Base-by-base conservation (phyloP, 2,888 invertebrate species). In the Orthosia gothica region DNA sequence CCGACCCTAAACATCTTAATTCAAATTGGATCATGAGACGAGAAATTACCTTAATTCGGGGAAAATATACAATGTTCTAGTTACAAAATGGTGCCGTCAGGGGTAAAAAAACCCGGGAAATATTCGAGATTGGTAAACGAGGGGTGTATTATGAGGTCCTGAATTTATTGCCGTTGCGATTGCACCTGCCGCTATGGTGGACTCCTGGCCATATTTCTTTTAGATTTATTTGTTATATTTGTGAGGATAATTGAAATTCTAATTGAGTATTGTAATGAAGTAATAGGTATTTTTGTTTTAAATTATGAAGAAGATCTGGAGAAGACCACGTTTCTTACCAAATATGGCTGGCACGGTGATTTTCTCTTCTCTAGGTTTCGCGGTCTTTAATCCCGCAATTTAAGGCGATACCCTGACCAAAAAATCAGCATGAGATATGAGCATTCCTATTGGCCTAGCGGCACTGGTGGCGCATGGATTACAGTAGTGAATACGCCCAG, bases 21-120 rank as follows among this genome's bases (percentile, higher is more conserved):
- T 89, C 86, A 88, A 86, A 88, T 86, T 85, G 88, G 88, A 89
- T 88, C 87, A 88, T 83, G 83, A 81, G 82, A 87, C 84, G 87
- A 85, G 83, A 87, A 89, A 88, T 86, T 87, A 88, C 87, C 85
- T 83, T 88, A 87, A 88, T 88, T 88, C 81, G 80, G 78, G 78
- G 82, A 88, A 88, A 87, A 87, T 87, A 84, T 83, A 87, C 87
- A 87, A 85, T 68, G 83, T 85, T 81, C 75, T 80, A 69, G 79
- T 81, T 70, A 82, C 82, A 85, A 79, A 87, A 85, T 79, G 85
- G 79, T 80, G 70, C 75, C 79, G 63, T 73, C 61, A 74, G 76
- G 70, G 64, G 72, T 47, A 55, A 59, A 65, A 74, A 81, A 72
- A 70, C 26, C 64, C 75, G 70, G 84, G 71, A 82, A 83, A 81